These are phyloP conservation scores for Wasmannia auropunctata DNA, from an alignment of 1,140 invertebrate species.

Conservation along the genomic window DNA sequence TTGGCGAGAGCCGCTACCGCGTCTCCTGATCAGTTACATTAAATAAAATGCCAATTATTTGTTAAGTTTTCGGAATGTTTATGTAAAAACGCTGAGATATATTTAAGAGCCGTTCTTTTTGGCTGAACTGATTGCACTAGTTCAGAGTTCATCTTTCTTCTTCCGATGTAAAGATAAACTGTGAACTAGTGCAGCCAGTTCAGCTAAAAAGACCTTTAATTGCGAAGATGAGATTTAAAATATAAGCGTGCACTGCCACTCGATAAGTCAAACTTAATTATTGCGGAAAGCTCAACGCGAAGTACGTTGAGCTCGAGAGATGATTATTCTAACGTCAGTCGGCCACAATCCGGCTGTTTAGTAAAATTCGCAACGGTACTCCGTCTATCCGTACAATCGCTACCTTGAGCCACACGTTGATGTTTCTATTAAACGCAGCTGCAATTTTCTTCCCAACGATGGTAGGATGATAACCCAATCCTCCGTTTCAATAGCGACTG, in stretches of 20 bases:
- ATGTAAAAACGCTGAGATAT: not conserved
- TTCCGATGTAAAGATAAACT: no score
- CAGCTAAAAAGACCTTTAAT: no score
- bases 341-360: not conserved
- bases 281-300: not conserved
- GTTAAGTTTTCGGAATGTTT: not conserved
- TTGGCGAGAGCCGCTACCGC: no score
- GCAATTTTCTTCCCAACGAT: not conserved
- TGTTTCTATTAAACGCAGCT: conserved; percentile 21
- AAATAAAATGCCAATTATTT: not conserved
- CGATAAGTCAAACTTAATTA: not conserved
- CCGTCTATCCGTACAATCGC: not conserved
- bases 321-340: not conserved
- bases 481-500: not conserved
- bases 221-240: not conserved
- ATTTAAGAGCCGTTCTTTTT: no score
- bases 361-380: not conserved
- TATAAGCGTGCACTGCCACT: no score
- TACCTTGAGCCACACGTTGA: not conserved
- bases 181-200: no score
- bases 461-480: not conserved
- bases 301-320: no score
- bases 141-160: no score
- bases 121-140: no score
- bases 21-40: no score